Evolutionary conservation across 2,113 vertebrate genomes (phyloP), one percentile per base, ranked within the genome.

Genomic region (Lamprologus speciosus): DNA sequence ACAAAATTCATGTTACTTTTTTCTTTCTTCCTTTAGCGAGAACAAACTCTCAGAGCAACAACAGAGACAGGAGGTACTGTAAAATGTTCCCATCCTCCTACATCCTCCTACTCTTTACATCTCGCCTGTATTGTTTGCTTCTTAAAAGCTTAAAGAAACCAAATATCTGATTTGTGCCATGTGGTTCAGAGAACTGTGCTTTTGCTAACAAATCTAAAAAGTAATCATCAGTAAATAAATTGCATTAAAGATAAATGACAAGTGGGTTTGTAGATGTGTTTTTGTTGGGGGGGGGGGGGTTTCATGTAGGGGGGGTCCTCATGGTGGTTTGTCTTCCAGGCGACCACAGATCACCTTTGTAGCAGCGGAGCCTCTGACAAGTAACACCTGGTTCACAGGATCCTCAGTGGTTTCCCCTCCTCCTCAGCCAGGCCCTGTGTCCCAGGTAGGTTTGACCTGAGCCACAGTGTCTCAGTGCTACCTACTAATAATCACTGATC

Each of bases 261-360:
- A 28, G 45, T 55, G 68, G 17, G 42, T 31, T 26, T 55, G 37
- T 35, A 8, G 8, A 16, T 53, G 40, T 16, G 12, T 78, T 35
- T 54, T 14, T 13, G 14, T 65, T 5, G 4, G 12, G 54, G 33
- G 31, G 28, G 5, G 37, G 37, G 23, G 54, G 4, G 2, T 2
- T 26, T 57, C 54, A 26, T 5, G 7, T 8, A 2, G 63, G 2
- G 40, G 6, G 19, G 7, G 68, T 7, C 6, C 11, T 79, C 3
- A 75, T 11, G 13, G 4, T 35, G 17, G 9, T 79, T 85, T 82
- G 28, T 85, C 4, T 89, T 89, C 55, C 81, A 99, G 98, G 87
- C 97, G 96, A 57, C 98, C 98, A 16, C 97, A 98, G 96, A 99
- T 99, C 94, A 98, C 97, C 70, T 97, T 98, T 65, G 95, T 98